phyloP scores from a whole-genome alignment of 2,797 vertebrate genomes.

The Lutjanus campechanus region DNA sequence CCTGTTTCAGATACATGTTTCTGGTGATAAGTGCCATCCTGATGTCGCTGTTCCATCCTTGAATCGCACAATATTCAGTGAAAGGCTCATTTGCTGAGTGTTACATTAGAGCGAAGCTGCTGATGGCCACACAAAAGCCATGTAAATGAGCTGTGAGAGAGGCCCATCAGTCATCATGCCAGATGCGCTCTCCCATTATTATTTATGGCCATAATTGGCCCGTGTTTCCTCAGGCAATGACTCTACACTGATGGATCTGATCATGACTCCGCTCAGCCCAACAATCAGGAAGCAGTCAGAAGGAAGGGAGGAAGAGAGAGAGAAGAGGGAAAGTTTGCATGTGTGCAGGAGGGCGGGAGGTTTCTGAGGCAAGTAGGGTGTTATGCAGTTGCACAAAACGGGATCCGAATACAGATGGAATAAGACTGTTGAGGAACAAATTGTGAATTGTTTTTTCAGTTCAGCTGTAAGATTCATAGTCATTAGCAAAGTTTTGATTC shows the following conservation, averaged over 20 bases:
- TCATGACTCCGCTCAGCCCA: constrained; percentile 86
- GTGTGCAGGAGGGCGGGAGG: constrained; percentile 14
- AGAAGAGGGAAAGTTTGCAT: constrained; percentile 39
- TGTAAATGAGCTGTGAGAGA: constrained; percentile 95
- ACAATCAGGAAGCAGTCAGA: constrained; percentile 63
- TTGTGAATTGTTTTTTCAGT: constrained; percentile 13
- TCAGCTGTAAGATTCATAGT: background rate
- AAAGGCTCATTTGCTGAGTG: constrained; percentile 93
- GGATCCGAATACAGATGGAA: constrained; percentile 30
- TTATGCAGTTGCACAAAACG: constrained; percentile 22
- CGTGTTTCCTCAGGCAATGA: constrained; percentile 95
- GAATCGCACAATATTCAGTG: constrained; percentile 89
- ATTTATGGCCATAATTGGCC: constrained; percentile 99
- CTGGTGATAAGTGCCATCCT: constrained; percentile 85
- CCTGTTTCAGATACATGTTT: constrained; percentile 87
- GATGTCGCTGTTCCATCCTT: constrained; percentile 87
- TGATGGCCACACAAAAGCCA: constrained; percentile 95
- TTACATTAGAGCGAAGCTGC: constrained; percentile 91
- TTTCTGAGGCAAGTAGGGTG: background rate
- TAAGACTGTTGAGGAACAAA: background rate
- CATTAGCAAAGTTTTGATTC: background rate
- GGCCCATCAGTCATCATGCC: constrained; percentile 95
- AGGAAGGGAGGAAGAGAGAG: constrained; percentile 6
- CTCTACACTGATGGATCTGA: constrained; percentile 93
- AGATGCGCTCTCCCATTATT: constrained; percentile 96